Evolutionary conservation across 2,888 invertebrate genomes (phyloP), one percentile per base, ranked within the genome.

Genomic region (Gibbula magus): DNA sequence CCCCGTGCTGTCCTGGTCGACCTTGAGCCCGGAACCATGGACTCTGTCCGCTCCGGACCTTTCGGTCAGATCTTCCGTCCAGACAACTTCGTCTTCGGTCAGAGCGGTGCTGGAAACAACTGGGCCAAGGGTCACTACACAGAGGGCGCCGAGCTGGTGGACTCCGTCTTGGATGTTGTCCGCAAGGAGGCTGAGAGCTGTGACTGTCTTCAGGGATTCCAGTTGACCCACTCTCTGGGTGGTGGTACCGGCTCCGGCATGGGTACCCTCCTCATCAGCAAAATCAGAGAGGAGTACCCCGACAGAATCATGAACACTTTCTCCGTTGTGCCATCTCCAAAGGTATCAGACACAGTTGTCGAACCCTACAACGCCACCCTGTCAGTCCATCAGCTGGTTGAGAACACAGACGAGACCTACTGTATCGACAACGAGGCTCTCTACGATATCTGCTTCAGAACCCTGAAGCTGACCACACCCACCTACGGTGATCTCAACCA

Each of bases 11-110:
- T 98, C 92, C 95, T 98, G 83, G 97, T 98, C 86, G 98, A 98
- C 93, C 94, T 98, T 92, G 98, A 98, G 93, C 98, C 98, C 77
- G 98, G 98, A 87, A 98, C 98, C 89, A 98, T 98, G 98, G 98
- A 98, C 94, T 97, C 97, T 0, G 98, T 98, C 84, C 95, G 98
- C 84, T 97, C 97, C 0, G 98, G 98, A 79, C 96, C 97, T 16
- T 98, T 97, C 93, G 97, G 97, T 20, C 95, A 98, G 93, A 96
- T 98, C 91, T 98, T 97, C 95, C 94, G 97, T 84, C 98, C 98
- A 25, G 98, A 98, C 94, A 98, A 98, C 94, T 98, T 97, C 93
- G 96, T 98, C 25, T 98, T 98, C 93, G 89, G 89, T 67, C 91
- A 91, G 86, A 89, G 89, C 78, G 98, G 94, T 95, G 97, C 92